phyloP scores from a whole-genome alignment of 64 coral and sea anemone species.

The Dendrophyllia cribrosa region DNA sequence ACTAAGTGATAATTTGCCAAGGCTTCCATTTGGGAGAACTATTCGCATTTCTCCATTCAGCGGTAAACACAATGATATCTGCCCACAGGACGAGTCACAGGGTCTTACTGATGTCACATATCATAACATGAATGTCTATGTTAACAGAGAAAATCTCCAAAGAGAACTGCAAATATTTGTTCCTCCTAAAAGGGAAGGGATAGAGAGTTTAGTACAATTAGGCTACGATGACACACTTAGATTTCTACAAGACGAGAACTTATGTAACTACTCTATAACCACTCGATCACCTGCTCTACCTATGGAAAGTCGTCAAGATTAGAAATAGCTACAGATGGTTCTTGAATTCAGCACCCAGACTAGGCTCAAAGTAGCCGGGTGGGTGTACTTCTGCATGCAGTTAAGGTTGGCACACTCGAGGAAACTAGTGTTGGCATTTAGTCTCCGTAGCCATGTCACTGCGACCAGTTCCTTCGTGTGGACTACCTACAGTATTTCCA shows the following conservation, averaged over 20 bases:
- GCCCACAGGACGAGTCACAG: constrained; percentile 79
- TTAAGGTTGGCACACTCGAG: too few species aligned
- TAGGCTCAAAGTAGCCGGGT: too few species aligned
- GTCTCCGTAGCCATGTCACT: too few species aligned
- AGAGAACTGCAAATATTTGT: constrained; percentile 89
- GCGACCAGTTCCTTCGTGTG: too few species aligned
- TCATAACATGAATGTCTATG: constrained; percentile 91
- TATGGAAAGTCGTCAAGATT: background rate
- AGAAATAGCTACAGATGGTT: background rate
- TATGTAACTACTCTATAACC: constrained; percentile 55
- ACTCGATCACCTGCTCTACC: background rate
- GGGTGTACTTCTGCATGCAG: too few species aligned
- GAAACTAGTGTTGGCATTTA: too few species aligned
- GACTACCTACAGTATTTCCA: too few species aligned
- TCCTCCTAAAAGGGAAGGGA: constrained; percentile 83
- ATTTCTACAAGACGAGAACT: constrained; percentile 72
- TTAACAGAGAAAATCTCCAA: constrained; percentile 89
- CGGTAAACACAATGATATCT: constrained; percentile 92
- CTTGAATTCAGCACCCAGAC: too few species aligned
- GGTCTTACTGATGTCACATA: constrained; percentile 79
- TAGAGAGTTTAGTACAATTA: constrained; percentile 81
- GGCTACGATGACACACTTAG: constrained; percentile 89
- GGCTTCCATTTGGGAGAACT: constrained; percentile 85
- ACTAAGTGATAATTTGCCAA: constrained; percentile 93
- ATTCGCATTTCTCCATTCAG: constrained; percentile 95